Evolutionary conservation across 2,797 vertebrate genomes (phyloP).

Genomic region (Tauraco hartlaubi): DNA sequence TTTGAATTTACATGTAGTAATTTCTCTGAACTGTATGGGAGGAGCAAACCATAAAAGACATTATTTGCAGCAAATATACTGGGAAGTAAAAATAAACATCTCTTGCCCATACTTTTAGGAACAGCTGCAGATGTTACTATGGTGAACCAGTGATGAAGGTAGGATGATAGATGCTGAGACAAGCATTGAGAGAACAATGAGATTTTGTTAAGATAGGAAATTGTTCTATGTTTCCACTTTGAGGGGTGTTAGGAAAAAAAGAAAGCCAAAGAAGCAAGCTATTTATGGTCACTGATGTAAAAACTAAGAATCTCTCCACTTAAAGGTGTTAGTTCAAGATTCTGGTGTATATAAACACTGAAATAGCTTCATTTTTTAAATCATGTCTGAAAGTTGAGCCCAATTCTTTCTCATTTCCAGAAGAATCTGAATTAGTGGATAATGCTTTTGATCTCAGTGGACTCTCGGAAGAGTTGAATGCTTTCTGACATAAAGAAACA

Average conservation of each 20-base stretch:
- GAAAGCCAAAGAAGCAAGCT: not conserved
- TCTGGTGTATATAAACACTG: not conserved
- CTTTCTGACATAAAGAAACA: not conserved
- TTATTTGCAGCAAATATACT: not conserved
- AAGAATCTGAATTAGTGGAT: not conserved
- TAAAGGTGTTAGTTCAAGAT: not conserved
- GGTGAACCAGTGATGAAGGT: not conserved
- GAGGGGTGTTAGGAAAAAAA: not conserved
- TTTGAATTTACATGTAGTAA: not conserved
- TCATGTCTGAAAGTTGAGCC: not conserved
- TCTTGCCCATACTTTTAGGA: not conserved
- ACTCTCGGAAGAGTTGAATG: not conserved
- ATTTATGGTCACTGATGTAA: not conserved
- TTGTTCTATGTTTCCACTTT: not conserved
- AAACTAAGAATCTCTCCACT: not conserved
- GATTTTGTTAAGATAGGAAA: not conserved
- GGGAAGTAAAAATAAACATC: not conserved
- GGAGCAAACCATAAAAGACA: not conserved
- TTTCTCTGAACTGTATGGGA: not conserved
- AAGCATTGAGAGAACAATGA: not conserved
- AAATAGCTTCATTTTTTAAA: not conserved
- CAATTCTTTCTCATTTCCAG: not conserved
- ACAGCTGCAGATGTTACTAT: not conserved
- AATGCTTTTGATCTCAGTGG: not conserved
- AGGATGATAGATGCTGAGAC: not conserved